Evolutionary conservation across 2,888 invertebrate species (phyloP), one percentile per base, ranked within the genome.

Genomic region (Apotomis betuletana): DNA sequence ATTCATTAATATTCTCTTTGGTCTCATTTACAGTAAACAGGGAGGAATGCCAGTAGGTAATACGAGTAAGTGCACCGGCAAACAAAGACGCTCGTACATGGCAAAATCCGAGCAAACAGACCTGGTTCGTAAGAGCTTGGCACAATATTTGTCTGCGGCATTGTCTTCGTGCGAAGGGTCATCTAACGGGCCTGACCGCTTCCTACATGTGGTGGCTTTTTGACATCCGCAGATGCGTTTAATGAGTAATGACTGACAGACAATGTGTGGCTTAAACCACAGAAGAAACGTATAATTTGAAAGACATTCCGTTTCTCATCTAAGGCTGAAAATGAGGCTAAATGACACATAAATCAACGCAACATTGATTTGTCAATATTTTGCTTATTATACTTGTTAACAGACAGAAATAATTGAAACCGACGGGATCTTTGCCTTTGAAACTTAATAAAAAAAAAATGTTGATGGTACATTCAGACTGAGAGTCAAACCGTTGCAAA

Each of bases 111-210:
- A 27, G 65, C 55, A 65, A 65, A 65, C 65, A 65, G 15, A 46
- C 55, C 55, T n/a, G 55, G 64, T 46, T 51, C 49, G 51, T 65
- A 57, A 65, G 65, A 65, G 65, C 38, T 55, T 65, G 36, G 46
- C 55, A 46, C 57, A 65, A 65, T 65, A 65, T 65, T 65, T 55
- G 65, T 65, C n/a, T 55, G 44, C n/a, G 54, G 64, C 64, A 55
- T 64, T 64, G 64, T 65, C 57, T 57, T 27, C 49, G 49, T 49
- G 49, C 44, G 59, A 55, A 65, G 55, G 65, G 65, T 54, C 65
- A 46, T 46, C 65, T 65, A 65, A 65, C 65, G 65, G 65, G 5
- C 13, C 5, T 65, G 65, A 65, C 44, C 44, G 44, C 64, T 55
- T 55, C 65, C 46, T 64, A n/a, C n/a, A 38, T 38, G 54, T 44